Conservation (phyloP, 2,888 invertebrate genomes). For the Mythimna albipuncta region DNA sequence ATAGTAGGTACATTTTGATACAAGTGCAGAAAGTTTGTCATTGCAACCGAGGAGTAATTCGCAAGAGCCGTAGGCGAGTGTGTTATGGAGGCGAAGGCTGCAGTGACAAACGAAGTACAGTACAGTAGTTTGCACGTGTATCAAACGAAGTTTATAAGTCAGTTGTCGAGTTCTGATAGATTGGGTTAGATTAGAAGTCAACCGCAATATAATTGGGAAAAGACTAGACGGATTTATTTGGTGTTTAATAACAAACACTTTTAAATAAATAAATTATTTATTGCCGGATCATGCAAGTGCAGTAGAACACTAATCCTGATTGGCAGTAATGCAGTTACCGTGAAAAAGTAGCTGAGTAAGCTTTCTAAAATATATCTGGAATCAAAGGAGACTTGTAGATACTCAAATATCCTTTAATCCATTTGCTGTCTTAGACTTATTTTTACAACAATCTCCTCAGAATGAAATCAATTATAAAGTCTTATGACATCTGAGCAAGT, state of each 20-base stretch:
- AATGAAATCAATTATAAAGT: neutral
- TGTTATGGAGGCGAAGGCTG: too few relatives aligned
- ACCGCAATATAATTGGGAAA: too few relatives aligned
- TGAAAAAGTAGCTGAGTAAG: neutral
- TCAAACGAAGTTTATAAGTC: too few relatives aligned
- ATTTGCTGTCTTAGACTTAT: slow-evolving; percentile 1
- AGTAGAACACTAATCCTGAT: slow-evolving; percentile 21
- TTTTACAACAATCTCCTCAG: neutral
- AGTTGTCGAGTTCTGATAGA: too few relatives aligned
- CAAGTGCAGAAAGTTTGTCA: too few relatives aligned
- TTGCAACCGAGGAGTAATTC: too few relatives aligned
- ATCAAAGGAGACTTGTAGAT: slow-evolving; percentile 1
- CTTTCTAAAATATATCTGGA: slow-evolving; percentile 18
- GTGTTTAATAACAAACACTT: slow-evolving; percentile 45
- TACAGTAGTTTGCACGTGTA: too few relatives aligned
- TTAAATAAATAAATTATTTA: slow-evolving; percentile 47
- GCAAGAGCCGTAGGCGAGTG: too few relatives aligned
- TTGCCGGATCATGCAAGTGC: slow-evolving; percentile 24
- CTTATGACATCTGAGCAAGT: neutral
- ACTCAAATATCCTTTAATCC: neutral
- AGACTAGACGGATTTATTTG: neutral
- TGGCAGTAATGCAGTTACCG: neutral
- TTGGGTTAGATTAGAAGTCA: too few relatives aligned
- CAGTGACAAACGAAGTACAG: too few relatives aligned
- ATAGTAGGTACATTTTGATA: too few relatives aligned